Conservation (phyloP, 1,140 invertebrate species). For the Ditylenchus dipsaci region DNA sequence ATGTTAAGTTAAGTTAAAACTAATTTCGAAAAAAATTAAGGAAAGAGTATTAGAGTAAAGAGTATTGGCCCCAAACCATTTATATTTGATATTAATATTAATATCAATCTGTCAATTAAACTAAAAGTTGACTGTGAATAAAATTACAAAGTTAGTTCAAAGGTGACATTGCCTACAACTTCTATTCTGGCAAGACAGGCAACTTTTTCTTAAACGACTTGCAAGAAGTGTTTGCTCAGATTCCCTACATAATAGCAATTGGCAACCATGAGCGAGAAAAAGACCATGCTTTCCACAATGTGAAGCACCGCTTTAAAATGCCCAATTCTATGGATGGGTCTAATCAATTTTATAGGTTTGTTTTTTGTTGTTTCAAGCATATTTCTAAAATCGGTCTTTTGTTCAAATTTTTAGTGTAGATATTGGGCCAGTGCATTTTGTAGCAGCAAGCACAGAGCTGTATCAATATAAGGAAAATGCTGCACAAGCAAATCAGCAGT, state of each 20-base stretch:
- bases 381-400: not conserved
- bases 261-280: not conserved
- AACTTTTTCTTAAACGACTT: not conserved
- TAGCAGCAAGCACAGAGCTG: not conserved
- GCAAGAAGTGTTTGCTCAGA: not conserved
- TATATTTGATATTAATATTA: no score
- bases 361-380: not conserved
- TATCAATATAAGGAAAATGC: not conserved
- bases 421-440: conserved; percentile 1
- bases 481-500: not conserved
- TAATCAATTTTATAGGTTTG: not conserved
- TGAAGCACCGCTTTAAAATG: not conserved
- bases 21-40: no score
- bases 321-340: not conserved
- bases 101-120: no score
- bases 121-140: no score
- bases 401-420: not conserved
- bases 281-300: not conserved
- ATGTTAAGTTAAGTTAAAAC: no score
- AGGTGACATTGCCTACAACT: conserved; percentile 4
- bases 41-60: no score
- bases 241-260: not conserved
- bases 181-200: not conserved
- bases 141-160: no score
- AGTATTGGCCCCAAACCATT: no score